A percentile compares a stretch with the other conserved stretches of the same genome.
These are phyloP conservation scores for Altica lythri DNA, from an alignment of 2,888 invertebrate genomes.

Conservation along the genomic window DNA sequence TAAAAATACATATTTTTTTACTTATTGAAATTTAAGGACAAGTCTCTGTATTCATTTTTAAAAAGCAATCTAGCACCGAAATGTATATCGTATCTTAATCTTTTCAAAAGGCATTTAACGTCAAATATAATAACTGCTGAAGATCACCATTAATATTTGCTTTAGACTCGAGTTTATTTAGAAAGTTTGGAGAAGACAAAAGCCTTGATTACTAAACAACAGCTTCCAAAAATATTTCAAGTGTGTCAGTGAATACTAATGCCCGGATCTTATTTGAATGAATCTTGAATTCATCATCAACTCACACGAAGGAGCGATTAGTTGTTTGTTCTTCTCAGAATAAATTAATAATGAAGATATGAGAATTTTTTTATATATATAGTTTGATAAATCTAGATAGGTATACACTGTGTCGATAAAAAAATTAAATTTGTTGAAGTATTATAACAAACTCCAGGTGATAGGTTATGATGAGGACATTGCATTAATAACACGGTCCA, in stretches of 20 bases:
- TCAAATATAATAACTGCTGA: no score
- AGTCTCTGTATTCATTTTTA: no score
- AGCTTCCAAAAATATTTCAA: conserved; percentile 21
- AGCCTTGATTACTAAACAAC: conserved; percentile 15
- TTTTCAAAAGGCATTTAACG: no score
- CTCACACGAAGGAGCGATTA: conserved; percentile 22
- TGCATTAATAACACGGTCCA: no score
- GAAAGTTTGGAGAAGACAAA: conserved; percentile 15
- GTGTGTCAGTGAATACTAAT: conserved; percentile 20
- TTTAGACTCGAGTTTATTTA: background rate
- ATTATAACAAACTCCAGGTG: no score
- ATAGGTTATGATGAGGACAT: no score
- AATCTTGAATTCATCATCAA: conserved; percentile 16
- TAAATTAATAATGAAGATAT: conserved; percentile 19
- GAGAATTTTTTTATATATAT: background rate
- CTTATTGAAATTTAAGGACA: no score
- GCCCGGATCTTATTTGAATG: conserved; percentile 14
- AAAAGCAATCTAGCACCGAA: no score
- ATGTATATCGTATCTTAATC: no score
- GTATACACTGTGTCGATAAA: no score
- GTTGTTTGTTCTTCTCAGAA: conserved; percentile 34
- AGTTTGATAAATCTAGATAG: background rate
- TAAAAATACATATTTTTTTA: no score
- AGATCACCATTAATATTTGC: conserved; percentile 3
- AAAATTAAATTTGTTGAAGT: no score